phyloP scores from a whole-genome alignment of 2,888 invertebrate species.

The Euclidia mi region DNA sequence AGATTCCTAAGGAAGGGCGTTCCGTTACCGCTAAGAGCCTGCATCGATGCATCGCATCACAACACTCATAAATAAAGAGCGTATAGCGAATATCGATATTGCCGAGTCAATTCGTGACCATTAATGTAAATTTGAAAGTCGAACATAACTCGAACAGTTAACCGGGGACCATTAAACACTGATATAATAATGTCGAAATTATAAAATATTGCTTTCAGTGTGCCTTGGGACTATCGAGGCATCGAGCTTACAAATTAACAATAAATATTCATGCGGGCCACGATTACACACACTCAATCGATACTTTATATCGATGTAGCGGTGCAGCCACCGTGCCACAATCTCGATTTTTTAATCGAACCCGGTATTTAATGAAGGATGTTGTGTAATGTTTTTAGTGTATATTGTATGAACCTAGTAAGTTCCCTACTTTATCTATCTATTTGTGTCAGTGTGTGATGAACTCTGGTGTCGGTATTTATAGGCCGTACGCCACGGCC shows the following conservation, averaged over 20 bases:
- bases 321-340: conserved; percentile 62
- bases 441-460: no score
- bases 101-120: conserved; percentile 68
- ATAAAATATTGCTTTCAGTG: conserved; percentile 78
- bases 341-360: conserved; percentile 60
- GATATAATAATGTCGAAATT: conserved; percentile 78
- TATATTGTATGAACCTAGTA: conserved; percentile 33
- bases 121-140: conserved; percentile 70
- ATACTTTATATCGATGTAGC: conserved; percentile 51
- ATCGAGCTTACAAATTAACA: conserved; percentile 85
- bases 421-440: no score
- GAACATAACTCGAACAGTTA: conserved; percentile 68
- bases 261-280: conserved; percentile 83
- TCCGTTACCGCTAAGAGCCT: conserved; percentile 43
- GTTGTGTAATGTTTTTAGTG: conserved; percentile 51
- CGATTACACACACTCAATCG: conserved; percentile 68
- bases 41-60: conserved; percentile 59
- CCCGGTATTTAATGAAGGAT: conserved; percentile 33
- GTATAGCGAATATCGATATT: conserved; percentile 63
- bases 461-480: no score
- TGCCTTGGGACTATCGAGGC: conserved; percentile 79
- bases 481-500: no score
- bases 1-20: no score
- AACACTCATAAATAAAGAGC: conserved; percentile 66
- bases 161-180: conserved; percentile 72